These are phyloP conservation scores for Luffia ferchaultella DNA, from an alignment of 2,888 invertebrate species.

Conservation along the genomic window DNA sequence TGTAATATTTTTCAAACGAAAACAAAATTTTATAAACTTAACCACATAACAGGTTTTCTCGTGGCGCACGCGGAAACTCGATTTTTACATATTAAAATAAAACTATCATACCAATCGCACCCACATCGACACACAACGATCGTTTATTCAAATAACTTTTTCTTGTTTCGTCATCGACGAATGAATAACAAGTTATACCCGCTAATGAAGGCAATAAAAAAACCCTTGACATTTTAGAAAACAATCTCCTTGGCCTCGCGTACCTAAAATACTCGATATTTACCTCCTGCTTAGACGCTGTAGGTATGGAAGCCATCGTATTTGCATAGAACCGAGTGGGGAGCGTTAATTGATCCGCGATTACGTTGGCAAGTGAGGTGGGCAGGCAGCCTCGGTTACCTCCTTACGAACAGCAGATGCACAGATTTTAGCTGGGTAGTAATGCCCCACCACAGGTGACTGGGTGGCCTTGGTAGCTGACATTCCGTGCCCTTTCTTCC, in stretches of 20 bases:
- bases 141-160: neutral
- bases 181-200: neutral
- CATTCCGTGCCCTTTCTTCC: slow-evolving; percentile 62
- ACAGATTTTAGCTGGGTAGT: neutral
- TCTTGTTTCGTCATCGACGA: neutral
- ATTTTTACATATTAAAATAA: too few relatives aligned
- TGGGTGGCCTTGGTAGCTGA: slow-evolving; percentile 45
- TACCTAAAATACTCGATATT: slow-evolving; percentile 31
- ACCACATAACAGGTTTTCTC: too few relatives aligned
- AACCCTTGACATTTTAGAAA: slow-evolving; percentile 54
- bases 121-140: too few relatives aligned
- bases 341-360: slow-evolving; percentile 4
- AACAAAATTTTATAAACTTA: too few relatives aligned
- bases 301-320: slow-evolving; percentile 24
- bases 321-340: slow-evolving; percentile 15
- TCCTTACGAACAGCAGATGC: neutral
- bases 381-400: neutral
- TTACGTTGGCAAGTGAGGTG: slow-evolving; percentile 1
- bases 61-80: too few relatives aligned
- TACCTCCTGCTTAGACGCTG: slow-evolving; percentile 32
- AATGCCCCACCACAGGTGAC: slow-evolving; percentile 17
- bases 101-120: too few relatives aligned
- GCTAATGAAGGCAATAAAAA: slow-evolving; percentile 12
- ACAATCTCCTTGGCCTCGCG: slow-evolving; percentile 36
- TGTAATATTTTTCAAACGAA: too few relatives aligned